Base-by-base conservation (phyloP, 2,797 vertebrate genomes). In the Sebastes vulpes region DNA sequence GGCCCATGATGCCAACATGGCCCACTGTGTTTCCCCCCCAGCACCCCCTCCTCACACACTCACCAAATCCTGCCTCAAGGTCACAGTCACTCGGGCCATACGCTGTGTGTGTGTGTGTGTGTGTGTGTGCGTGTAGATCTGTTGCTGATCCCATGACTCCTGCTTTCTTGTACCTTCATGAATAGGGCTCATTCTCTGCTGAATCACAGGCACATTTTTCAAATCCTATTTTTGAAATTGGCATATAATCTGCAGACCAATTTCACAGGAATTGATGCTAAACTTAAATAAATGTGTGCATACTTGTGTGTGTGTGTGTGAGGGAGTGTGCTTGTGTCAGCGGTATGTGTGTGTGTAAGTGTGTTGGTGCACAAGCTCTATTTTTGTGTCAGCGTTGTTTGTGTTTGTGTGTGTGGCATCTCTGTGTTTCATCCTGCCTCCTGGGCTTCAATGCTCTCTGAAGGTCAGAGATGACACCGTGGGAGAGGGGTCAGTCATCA, bases 381-480 rank as follows among this genome's bases (percentile, higher is more conserved):
- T 89, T 90, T 85, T 81, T 54, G 75, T 84, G 78, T 75, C 60
- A 7, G 60, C 63, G 65, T 77, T 87, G 85, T 85, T 84, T 87
- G 59, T 83, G 38, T 79, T 84, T 81, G 61, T 80, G 77, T 79
- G 77, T 86, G 82, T 84, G 67, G 64, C 67, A 48, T 79, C 77
- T 76, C 26, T 63, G 75, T 75, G 87, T 96, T 96, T 96, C 87
- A 93, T 91, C 81, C 68, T 56, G 79, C 75, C 85, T 85, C 93
- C 88, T 73, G 70, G 88, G 86, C 88, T 89, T 81, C 78, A 69
- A 5, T 80, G 86, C 81, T 91, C 87, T 86, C 73, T 90, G 88
- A 97, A 97, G 95, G 96, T 97, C 96, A 96, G 91, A 92, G 92
- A 96, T 96, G 96, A 96, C 96, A 95, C 90, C 90, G 91, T 96